Evolutionary conservation across 1,140 invertebrate species (phyloP).

Genomic region (Papilio machaon): DNA sequence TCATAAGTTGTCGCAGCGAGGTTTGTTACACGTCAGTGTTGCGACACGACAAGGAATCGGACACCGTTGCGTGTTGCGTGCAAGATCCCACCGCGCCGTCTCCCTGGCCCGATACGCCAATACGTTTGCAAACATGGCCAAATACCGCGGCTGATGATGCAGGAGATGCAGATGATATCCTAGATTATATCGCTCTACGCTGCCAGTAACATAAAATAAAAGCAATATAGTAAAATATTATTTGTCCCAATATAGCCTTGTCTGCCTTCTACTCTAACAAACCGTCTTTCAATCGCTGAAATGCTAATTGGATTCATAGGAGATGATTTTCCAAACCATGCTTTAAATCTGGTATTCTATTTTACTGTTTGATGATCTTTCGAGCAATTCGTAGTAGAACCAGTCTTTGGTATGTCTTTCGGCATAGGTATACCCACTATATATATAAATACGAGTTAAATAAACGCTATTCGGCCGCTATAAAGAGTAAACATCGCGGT

Average conservation of each 20-base stretch:
- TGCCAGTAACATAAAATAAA: background rate
- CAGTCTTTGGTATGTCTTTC: slow-evolving; percentile 3
- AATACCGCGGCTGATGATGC: background rate
- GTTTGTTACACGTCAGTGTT: slow-evolving; percentile 64
- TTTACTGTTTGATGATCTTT: background rate
- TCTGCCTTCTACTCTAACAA: background rate
- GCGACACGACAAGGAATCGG: slow-evolving; percentile 68
- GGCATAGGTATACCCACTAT: slow-evolving; percentile 2
- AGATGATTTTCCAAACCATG: background rate
- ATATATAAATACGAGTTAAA: slow-evolving; percentile 16
- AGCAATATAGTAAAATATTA: background rate
- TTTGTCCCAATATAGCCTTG: background rate
- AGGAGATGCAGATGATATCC: background rate
- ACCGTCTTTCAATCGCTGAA: background rate
- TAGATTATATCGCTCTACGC: background rate
- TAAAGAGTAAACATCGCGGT: slow-evolving; percentile 19
- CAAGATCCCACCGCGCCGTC: slow-evolving; percentile 45
- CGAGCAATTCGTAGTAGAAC: background rate
- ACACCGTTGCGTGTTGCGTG: slow-evolving; percentile 69
- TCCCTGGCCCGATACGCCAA: background rate
- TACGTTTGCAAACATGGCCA: background rate
- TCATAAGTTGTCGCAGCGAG: slow-evolving; percentile 69
- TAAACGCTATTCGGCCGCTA: slow-evolving; percentile 17
- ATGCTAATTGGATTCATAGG: background rate
- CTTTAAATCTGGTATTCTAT: background rate